Evolutionary conservation across 1,140 invertebrate species (phyloP).

Genomic region (Zeugodacus cucurbitae): DNA sequence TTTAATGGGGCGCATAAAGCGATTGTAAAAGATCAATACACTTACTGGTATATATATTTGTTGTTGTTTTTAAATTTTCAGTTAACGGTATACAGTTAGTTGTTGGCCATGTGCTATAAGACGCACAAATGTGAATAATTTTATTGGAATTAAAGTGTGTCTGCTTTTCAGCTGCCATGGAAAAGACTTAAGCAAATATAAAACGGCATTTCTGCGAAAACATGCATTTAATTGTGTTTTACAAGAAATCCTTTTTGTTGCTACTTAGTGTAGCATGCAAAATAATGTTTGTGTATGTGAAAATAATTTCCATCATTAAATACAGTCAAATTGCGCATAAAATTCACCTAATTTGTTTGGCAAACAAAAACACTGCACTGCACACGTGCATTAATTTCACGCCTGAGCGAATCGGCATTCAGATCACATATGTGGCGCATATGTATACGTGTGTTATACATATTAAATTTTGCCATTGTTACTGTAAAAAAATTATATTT

Average conservation of each 20-base stretch:
- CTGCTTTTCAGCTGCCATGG: not conserved
- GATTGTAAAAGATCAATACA: conserved; percentile 10
- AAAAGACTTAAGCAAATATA: not conserved
- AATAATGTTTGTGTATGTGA: not conserved
- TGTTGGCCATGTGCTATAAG: not conserved
- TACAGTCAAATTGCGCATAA: not conserved
- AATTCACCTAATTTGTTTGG: not conserved
- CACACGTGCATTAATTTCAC: not conserved
- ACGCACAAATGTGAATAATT: not conserved
- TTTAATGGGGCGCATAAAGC: not conserved
- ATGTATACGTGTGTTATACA: not conserved
- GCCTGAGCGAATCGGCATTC: not conserved
- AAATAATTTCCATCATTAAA: not conserved
- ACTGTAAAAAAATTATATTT: not conserved
- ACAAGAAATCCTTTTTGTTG: not conserved
- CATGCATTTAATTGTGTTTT: not conserved
- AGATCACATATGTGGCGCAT: not conserved
- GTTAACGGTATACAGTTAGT: not conserved
- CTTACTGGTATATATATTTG: not conserved
- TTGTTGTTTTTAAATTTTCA: not conserved
- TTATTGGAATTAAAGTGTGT: not conserved
- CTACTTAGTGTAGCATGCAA: not conserved
- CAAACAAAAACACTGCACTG: not conserved
- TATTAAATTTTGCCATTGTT: not conserved
- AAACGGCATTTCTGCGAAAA: not conserved